These are phyloP conservation scores for Calephelis nemesis DNA, from an alignment of 1,140 invertebrate species.

Conservation along the genomic window DNA sequence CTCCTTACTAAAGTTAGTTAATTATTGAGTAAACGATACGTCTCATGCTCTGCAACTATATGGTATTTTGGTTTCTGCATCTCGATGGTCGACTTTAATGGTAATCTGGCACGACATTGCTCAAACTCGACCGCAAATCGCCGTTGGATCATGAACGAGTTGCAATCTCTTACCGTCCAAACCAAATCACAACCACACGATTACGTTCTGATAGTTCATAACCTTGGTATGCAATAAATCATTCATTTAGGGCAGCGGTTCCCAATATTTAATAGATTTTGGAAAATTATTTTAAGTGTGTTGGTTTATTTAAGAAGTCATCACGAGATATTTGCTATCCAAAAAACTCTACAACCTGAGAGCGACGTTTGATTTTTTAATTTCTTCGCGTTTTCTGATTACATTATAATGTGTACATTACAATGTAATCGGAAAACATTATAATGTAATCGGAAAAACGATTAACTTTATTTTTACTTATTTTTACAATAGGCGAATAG, in stretches of 20 bases:
- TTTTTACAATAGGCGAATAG: too few relatives aligned
- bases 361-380: too few relatives aligned
- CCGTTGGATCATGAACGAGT: constrained; percentile 17
- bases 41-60: background rate
- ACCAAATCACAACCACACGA: background rate
- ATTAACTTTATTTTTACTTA: too few relatives aligned
- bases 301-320: too few relatives aligned
- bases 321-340: too few relatives aligned
- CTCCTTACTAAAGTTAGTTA: background rate
- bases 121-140: constrained; percentile 27
- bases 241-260: background rate
- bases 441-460: too few relatives aligned
- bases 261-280: too few relatives aligned
- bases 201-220: background rate
- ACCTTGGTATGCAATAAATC: background rate
- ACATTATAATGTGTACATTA: too few relatives aligned
- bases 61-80: background rate
- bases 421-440: too few relatives aligned
- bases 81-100: constrained; percentile 17
- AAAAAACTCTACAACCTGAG: too few relatives aligned
- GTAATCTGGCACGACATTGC: constrained; percentile 22
- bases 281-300: too few relatives aligned
- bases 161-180: constrained; percentile 5
- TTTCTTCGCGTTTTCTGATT: too few relatives aligned
- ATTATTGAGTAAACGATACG: constrained; percentile 15